phyloP scores from a whole-genome alignment of 2,113 vertebrate genomes.

The Danionella cerebrum region DNA sequence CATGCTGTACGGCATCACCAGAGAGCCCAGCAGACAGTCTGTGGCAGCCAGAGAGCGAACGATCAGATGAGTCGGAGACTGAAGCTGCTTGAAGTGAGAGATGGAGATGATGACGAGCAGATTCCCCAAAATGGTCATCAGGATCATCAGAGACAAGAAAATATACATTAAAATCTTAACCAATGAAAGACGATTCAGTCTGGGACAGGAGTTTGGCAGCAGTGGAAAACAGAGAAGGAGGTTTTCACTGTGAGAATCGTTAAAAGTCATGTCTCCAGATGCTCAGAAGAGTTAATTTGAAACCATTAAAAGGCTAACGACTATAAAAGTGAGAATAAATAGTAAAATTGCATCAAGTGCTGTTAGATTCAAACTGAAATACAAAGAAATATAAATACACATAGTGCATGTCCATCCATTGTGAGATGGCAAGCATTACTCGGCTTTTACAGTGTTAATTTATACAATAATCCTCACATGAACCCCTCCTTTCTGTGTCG shows the following conservation, averaged over 20 bases:
- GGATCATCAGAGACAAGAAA: too few relatives aligned
- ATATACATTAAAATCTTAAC: too few relatives aligned
- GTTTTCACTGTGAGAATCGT: too few relatives aligned
- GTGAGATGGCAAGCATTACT: neutral
- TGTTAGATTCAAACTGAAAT: neutral
- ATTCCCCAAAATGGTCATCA: too few relatives aligned
- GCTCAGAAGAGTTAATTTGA: too few relatives aligned
- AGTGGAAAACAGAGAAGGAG: too few relatives aligned
- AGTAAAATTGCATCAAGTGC: neutral
- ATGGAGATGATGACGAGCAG: too few relatives aligned
- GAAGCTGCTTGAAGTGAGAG: neutral
- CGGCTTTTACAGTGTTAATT: neutral
- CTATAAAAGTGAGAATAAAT: neutral
- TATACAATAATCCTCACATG: neutral
- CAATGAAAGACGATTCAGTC: too few relatives aligned
- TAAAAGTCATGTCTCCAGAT: too few relatives aligned
- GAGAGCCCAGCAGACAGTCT: constrained; percentile 37
- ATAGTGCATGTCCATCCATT: neutral
- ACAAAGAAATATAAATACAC: neutral
- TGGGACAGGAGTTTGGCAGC: too few relatives aligned
- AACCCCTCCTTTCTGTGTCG: too few relatives aligned
- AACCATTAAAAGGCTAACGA: neutral
- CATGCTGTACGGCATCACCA: constrained; percentile 70
- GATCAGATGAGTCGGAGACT: constrained; percentile 31
- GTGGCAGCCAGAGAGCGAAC: constrained; percentile 37